A percentile compares a stretch with the other conserved stretches of the same genome.
phyloP scores from a whole-genome alignment of 2,888 invertebrate genomes.

The Geotrupes spiniger region DNA sequence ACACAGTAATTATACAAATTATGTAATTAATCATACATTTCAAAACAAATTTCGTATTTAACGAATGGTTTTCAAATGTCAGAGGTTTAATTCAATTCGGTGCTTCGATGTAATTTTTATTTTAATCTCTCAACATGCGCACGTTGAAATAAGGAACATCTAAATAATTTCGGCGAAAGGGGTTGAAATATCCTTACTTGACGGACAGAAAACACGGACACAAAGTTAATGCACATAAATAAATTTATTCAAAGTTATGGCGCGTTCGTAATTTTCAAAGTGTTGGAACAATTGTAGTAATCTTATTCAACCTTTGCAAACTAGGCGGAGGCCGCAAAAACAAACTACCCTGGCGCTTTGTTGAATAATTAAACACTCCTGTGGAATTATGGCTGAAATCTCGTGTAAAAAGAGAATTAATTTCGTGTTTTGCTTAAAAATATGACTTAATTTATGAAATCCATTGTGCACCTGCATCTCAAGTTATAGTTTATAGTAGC shows the following conservation, averaged over 20 bases:
- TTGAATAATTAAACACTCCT: constrained; percentile 10
- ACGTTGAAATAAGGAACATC: too few relatives aligned
- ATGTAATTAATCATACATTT: too few relatives aligned
- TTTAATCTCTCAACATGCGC: too few relatives aligned
- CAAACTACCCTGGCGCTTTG: neutral
- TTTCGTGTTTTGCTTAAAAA: constrained; percentile 1
- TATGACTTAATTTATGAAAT: constrained; percentile 7
- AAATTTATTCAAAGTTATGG: constrained; percentile 2
- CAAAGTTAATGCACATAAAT: constrained; percentile 3
- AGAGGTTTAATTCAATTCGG: too few relatives aligned
- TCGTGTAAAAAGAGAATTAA: constrained; percentile 1
- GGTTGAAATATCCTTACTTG: too few relatives aligned
- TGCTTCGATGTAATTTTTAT: too few relatives aligned
- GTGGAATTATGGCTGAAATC: constrained; percentile 10
- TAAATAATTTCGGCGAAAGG: too few relatives aligned
- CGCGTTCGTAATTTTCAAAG: neutral
- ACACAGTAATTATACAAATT: too few relatives aligned
- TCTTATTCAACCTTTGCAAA: constrained; percentile 5
- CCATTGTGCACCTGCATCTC: constrained; percentile 5
- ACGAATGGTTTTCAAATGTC: too few relatives aligned
- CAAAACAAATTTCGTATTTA: too few relatives aligned
- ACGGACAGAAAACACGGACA: neutral
- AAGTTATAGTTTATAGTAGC: constrained; percentile 4
- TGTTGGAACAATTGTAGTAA: constrained; percentile 3
- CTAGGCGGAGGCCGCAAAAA: constrained; percentile 2